Conservation (phyloP, 2,888 invertebrate genomes). For the Epirrhoe tristata region DNA sequence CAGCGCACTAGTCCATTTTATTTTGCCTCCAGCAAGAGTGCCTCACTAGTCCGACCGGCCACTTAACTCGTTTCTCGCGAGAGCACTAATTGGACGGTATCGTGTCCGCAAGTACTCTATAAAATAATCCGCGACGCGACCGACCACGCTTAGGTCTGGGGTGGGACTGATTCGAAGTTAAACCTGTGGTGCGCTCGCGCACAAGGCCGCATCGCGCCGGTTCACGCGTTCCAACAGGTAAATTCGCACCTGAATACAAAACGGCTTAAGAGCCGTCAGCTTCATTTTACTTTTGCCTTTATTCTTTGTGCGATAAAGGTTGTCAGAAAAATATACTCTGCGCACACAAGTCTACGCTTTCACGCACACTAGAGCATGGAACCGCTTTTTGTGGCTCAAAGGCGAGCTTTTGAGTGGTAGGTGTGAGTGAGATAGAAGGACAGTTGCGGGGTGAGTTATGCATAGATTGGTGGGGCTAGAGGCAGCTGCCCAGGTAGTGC, state of each 20-base stretch:
- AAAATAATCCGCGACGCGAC: constrained; percentile 70
- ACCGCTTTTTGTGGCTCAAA: constrained; percentile 82
- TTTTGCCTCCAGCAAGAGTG: constrained; percentile 63
- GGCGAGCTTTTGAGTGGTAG: constrained; percentile 68
- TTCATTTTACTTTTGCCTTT: constrained; percentile 64
- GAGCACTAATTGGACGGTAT: constrained; percentile 83
- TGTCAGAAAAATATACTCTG: constrained; percentile 80
- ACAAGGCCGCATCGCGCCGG: constrained; percentile 85
- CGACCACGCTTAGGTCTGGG: constrained; percentile 79
- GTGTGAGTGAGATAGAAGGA: constrained; percentile 73
- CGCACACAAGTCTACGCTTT: constrained; percentile 66
- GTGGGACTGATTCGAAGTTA: constrained; percentile 80
- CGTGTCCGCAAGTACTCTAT: constrained; percentile 67
- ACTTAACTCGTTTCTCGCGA: constrained; percentile 84
- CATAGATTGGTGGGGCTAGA: constrained; percentile 74
- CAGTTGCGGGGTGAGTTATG: constrained; percentile 73
- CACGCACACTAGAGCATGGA: constrained; percentile 69
- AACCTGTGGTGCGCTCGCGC: constrained; percentile 85
- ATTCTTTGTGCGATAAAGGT: constrained; percentile 64
- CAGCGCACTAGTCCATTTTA: constrained; percentile 70
- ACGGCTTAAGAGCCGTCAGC: constrained; percentile 69
- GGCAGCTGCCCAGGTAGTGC: constrained; percentile 84
- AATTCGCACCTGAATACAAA: constrained; percentile 67
- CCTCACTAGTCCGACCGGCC: constrained; percentile 78
- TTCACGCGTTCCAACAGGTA: constrained; percentile 87